These are phyloP conservation scores for Lontra canadensis DNA, from an alignment of 2,113 vertebrate genomes.

Conservation along the genomic window DNA sequence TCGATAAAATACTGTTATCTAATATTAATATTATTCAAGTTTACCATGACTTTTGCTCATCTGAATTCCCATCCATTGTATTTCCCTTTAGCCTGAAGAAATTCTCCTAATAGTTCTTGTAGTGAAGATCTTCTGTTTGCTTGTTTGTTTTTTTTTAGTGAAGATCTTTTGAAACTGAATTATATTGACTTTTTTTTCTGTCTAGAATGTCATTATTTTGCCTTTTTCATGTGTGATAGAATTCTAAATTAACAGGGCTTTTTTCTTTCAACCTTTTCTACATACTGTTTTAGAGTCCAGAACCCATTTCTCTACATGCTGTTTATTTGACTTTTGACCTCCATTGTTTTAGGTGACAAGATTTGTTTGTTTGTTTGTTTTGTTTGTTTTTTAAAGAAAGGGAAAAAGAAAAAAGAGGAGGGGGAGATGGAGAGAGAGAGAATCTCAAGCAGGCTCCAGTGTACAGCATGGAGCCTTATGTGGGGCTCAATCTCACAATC, in stretches of 20 bases:
- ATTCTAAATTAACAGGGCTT: neutral
- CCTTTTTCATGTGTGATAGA: neutral
- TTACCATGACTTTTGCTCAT: neutral
- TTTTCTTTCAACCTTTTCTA: neutral
- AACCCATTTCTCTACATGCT: neutral
- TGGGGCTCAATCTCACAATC: neutral
- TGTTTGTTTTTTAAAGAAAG: neutral
- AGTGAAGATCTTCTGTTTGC: neutral
- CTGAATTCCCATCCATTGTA: neutral
- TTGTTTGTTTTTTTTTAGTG: neutral
- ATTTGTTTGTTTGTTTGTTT: neutral
- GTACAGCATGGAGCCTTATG: neutral
- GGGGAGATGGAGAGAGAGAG: neutral
- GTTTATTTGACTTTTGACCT: neutral
- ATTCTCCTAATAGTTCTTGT: neutral
- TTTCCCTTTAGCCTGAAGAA: neutral
- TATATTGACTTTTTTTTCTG: neutral
- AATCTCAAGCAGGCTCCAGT: neutral
- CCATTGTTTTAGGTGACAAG: neutral
- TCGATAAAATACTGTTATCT: neutral
- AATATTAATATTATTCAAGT: neutral
- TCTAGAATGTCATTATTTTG: conserved; percentile 26
- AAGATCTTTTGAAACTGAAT: neutral
- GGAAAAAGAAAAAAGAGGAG: neutral
- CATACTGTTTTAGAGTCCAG: neutral